A percentile compares a stretch with the other conserved stretches of the same genome.
These are phyloP conservation scores for Oncorhynchus kisutch DNA, from an alignment of 2,113 vertebrate genomes.

Conservation along the genomic window DNA sequence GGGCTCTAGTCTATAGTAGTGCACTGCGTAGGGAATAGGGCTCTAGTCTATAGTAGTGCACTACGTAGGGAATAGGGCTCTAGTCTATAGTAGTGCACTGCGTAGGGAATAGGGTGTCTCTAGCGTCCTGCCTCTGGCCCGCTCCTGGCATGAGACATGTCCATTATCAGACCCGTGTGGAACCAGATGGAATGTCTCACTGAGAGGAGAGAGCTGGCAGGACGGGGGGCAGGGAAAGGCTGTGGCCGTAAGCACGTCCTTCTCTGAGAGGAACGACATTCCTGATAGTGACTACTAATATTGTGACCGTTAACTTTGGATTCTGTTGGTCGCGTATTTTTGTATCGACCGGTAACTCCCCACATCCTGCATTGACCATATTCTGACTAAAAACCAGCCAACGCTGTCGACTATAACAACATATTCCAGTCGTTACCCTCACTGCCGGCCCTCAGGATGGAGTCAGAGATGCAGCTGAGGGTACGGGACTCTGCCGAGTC, in stretches of 20 bases:
- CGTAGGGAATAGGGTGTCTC: neutral
- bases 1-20: too few species aligned
- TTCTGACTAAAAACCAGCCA: too few species aligned
- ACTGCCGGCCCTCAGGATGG: slow-evolving; percentile 62
- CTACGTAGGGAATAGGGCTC: too few species aligned
- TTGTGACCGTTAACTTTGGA: too few species aligned
- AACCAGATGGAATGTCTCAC: slow-evolving; percentile 66
- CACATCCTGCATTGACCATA: too few species aligned
- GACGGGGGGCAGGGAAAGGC: neutral
- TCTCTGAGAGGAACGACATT: neutral
- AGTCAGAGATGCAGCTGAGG: slow-evolving; percentile 39
- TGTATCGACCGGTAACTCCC: too few species aligned
- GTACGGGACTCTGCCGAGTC: slow-evolving; percentile 67
- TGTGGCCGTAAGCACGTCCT: neutral
- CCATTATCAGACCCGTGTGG: slow-evolving; percentile 59
- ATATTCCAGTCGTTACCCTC: slow-evolving; percentile 74
- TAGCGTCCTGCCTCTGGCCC: neutral
- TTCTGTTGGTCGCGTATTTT: too few species aligned
- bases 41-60: too few species aligned
- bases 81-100: too few species aligned
- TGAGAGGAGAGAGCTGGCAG: slow-evolving; percentile 17
- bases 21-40: too few species aligned
- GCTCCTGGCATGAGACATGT: slow-evolving; percentile 11
- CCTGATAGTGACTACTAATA: too few species aligned
- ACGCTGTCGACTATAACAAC: too few species aligned